These are phyloP conservation scores for Penaeus indicus DNA, from an alignment of 1,140 invertebrate genomes.

Conservation along the genomic window DNA sequence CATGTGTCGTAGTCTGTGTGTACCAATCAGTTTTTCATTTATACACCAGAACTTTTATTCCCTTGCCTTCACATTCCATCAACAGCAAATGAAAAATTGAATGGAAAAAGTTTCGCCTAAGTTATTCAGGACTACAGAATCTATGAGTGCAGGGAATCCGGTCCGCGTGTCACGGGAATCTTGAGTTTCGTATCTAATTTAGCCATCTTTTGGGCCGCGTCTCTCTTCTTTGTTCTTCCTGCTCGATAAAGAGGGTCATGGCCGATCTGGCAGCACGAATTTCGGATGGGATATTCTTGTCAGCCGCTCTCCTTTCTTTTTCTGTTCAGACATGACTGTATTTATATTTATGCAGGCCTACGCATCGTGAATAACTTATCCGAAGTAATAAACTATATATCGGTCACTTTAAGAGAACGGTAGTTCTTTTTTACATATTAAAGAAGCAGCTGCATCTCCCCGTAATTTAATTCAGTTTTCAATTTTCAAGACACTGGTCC, in stretches of 20 bases:
- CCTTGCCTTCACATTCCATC: not conserved
- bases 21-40: not conserved
- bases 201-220: not conserved
- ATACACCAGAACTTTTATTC: not conserved
- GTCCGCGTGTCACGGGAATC: no score
- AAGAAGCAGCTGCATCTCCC: not conserved
- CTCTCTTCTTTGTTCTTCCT: not conserved
- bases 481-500: constrained; percentile 53
- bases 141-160: no score
- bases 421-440: constrained; percentile 16
- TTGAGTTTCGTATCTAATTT: no score
- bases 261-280: no score
- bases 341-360: no score
- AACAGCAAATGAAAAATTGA: constrained; percentile 10
- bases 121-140: constrained; percentile 6
- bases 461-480: constrained; percentile 43
- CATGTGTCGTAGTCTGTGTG: not conserved
- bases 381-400: no score
- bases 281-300: no score
- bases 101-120: constrained; percentile 22
- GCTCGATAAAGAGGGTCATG: no score
- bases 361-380: no score
- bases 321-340: no score
- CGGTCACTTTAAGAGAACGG: no score
- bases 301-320: no score